Conservation (phyloP, 2,888 invertebrate species). For the Drosophila kambysellisi region DNA sequence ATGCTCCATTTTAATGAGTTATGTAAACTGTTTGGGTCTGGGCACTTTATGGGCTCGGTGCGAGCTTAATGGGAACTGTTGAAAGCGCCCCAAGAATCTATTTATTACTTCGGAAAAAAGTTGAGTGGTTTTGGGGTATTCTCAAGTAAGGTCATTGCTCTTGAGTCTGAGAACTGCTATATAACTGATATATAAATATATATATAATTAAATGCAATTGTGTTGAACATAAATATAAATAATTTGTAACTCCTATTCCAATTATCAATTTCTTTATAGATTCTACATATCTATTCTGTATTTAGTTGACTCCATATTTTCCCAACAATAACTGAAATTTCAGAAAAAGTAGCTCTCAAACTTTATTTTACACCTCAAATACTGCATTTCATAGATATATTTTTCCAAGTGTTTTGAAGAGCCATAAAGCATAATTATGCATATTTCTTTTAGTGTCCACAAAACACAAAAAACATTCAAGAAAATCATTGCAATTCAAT, state of each 20-base stretch:
- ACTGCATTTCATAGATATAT: neutral
- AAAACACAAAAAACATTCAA: neutral
- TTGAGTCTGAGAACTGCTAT: neutral
- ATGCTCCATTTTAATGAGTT: slow-evolving; percentile 70
- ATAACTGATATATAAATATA: too few species aligned
- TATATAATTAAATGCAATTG: neutral
- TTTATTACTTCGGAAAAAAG: slow-evolving; percentile 30
- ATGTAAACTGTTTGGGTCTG: slow-evolving; percentile 66
- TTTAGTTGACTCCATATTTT: neutral
- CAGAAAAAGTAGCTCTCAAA: neutral
- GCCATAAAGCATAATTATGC: neutral
- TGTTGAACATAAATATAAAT: neutral
- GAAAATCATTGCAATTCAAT: slow-evolving; percentile 14
- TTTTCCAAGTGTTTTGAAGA: neutral
- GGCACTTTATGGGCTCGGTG: slow-evolving; percentile 30
- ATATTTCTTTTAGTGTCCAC: slow-evolving; percentile 5
- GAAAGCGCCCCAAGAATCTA: slow-evolving; percentile 26
- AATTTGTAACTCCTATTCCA: neutral
- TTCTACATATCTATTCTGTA: neutral
- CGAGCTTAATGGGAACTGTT: slow-evolving; percentile 19
- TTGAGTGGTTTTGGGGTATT: slow-evolving; percentile 5
- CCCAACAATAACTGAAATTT: neutral
- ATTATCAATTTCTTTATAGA: neutral
- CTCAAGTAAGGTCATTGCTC: slow-evolving; percentile 4
- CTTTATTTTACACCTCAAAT: neutral